Evolutionary conservation across 2,113 vertebrate genomes (phyloP), one percentile per base, ranked within the genome.

Genomic region (Antennarius striatus): DNA sequence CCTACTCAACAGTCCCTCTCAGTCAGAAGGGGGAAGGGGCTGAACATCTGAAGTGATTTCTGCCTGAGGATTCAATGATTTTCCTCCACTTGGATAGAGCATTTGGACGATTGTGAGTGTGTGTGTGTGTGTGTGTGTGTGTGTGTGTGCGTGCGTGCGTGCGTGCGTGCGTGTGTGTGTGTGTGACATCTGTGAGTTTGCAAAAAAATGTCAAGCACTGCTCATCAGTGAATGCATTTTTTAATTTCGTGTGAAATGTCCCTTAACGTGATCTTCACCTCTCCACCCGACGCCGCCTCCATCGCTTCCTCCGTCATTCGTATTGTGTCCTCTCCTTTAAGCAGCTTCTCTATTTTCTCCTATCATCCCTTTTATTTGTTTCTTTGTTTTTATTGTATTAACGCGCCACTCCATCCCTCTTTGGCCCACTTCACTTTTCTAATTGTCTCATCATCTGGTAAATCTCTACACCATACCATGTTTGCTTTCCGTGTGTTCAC

Each of bases 31-130:
- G n/a, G n/a, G n/a, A n/a, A n/a, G n/a, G n/a, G n/a, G n/a, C n/a
- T n/a, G n/a, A n/a, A n/a, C n/a, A n/a, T n/a, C n/a, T n/a, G n/a
- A n/a, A n/a, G n/a, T n/a, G n/a, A n/a, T n/a, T n/a, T n/a, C n/a
- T n/a, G n/a, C n/a, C n/a, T n/a, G n/a, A n/a, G n/a, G n/a, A n/a
- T n/a, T n/a, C n/a, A 61, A 39, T 1, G 8, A 68, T 73, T 70
- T 30, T 52, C 56, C 39, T 74, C 4, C 0, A 63, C 43, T 58
- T 77, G 56, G 83, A 68, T 71, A 42, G 61, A 83, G 77, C 81
- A 87, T 75, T 81, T 82, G 76, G 56, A 77, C 12, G 14, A 5
- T 48, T 22, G 22, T 22, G 2, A 1, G 22, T 22, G 22, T 2
- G 22, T 22, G 22, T 22, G 22, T 22, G 2, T 22, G 22, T 22